Evolutionary conservation across 1,140 invertebrate genomes (phyloP), one percentile per base, ranked within the genome.

Genomic region (Rhyacophila brunnea): DNA sequence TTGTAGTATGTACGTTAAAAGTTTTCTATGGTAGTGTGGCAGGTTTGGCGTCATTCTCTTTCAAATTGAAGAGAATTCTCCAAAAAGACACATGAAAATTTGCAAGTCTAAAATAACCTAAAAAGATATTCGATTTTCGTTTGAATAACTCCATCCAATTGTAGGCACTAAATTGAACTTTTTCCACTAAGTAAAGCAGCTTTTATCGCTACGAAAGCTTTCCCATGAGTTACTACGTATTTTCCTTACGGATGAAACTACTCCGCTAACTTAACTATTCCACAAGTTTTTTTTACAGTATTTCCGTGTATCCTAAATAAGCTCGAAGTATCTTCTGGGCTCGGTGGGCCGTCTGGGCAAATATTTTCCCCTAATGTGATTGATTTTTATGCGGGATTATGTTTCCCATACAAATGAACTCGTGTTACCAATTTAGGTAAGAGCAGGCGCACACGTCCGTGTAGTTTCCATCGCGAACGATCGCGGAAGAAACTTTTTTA

Each of bases 331-430:
- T 13, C 38, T 40, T n/a, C 3, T 5, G 15, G 11, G 15, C 4
- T 28, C 4, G 23, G 4, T 28, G 36, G 45, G 49, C 56, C 56
- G 57, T 59, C 56, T 54, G 53, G 42, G 53, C 48, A 64, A 64
- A 64, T 54, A 64, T 64, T 60, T 23, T 49, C 45, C 51, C 58
- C 50, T 64, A 64, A 64, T 60, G 58, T 64, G 62, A 64, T 64
- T 64, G 62, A 64, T 64, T 64, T 59, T 60, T 55, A 60, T 60
- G 51, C 57, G 23, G 53, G 62, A 64, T 64, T 64, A 64, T 60
- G 62, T 64, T 64, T 64, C 62, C 56, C 62, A 64, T 64, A 64
- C 62, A 64, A 64, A 64, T 64, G 62, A 64, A 64, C 34, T 53
- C 53, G 49, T 43, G 62, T 60, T 60, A 58, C 53, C 62, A 64